phyloP scores from a whole-genome alignment of 2,113 vertebrate genomes.

The Platichthys flesus region DNA sequence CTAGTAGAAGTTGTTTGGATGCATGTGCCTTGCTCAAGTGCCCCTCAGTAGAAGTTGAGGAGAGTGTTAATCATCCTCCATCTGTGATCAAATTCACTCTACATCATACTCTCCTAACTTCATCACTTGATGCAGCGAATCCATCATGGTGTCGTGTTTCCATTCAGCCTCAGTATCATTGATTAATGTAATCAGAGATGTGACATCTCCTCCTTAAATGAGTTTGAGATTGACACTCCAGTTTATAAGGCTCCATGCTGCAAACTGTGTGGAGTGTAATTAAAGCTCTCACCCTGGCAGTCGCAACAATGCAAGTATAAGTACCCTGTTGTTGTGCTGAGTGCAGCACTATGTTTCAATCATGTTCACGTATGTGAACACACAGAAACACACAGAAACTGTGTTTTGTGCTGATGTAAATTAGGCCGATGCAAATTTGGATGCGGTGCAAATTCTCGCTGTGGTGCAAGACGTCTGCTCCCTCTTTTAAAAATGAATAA shows the following conservation, averaged over 20 bases:
- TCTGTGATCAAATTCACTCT: constrained; percentile 45
- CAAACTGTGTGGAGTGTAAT: constrained; percentile 68
- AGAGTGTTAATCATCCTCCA: constrained; percentile 34
- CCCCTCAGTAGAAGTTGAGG: constrained; percentile 6
- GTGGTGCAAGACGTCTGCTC: background rate
- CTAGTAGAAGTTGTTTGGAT: background rate
- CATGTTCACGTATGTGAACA: background rate
- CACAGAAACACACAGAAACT: background rate
- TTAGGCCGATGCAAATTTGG: background rate
- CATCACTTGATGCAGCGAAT: constrained; percentile 38
- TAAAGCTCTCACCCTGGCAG: constrained; percentile 60
- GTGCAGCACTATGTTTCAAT: constrained; percentile 10
- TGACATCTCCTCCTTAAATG: constrained; percentile 65
- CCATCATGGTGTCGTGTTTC: constrained; percentile 56
- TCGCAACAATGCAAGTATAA: constrained; percentile 27
- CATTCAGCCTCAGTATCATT: constrained; percentile 57
- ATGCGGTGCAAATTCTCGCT: background rate
- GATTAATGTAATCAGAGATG: constrained; percentile 72
- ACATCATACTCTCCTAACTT: constrained; percentile 52
- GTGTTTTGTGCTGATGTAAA: constrained; percentile 31
- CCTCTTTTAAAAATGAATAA: background rate
- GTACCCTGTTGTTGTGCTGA: constrained; percentile 27
- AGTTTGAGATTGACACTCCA: constrained; percentile 74
- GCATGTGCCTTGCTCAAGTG: constrained; percentile 35
- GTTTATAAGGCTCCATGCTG: constrained; percentile 70